Base-by-base conservation (phyloP, 2,113 vertebrate genomes). In the Trinectes maculatus region DNA sequence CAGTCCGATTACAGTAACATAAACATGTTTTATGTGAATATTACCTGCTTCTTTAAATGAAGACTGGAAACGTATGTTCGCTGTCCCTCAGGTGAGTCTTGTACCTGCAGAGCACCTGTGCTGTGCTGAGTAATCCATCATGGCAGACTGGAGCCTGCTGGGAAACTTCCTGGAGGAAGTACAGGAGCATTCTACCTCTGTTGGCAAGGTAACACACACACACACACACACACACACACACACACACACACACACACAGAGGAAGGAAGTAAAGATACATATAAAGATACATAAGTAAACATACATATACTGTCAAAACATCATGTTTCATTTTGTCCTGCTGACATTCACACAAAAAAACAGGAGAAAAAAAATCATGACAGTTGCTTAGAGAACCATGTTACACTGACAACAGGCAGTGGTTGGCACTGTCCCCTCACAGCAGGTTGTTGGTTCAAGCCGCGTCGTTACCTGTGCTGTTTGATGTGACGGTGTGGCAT, bases 71-170 rank as follows among this genome's bases (percentile, higher is more conserved):
- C 8, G 7, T 48, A 24, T 48, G 7, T 2, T 25, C 13, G 42
- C 33, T 51, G 33, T 29, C 46, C 16, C 24, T 57, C 64, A 74
- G 73, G 52, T 36, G 43, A 26, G 13, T 47, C 48, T 26, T 3
- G 9, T 1, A 1, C 21, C 59, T 28, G 36, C 43, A 24, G 53
- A 29, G 9, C 3, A 34, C 13, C 7, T 51, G 62, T 1, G 19
- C 33, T 36, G 80, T 88, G 55, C 31, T 36, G n/a, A n/a, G 40
- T 90, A 76, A 89, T 71, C 56, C 46, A 77, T 65, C 68, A 98
- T 99, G 97, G 95, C 96, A 0, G 96, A 99, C 89, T 99, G 97
- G 97, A 98, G 94, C 84, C 94, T 98, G 34, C 90, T 99, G 73
- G 96, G 96, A 60, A 95, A 98, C 79, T 96, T 99, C 85, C 93